Percentiles rank a stretch among this genome's conserved stretches.
Conservation (phyloP, 1,140 invertebrate species). For the Bombus cullumanus region DNA sequence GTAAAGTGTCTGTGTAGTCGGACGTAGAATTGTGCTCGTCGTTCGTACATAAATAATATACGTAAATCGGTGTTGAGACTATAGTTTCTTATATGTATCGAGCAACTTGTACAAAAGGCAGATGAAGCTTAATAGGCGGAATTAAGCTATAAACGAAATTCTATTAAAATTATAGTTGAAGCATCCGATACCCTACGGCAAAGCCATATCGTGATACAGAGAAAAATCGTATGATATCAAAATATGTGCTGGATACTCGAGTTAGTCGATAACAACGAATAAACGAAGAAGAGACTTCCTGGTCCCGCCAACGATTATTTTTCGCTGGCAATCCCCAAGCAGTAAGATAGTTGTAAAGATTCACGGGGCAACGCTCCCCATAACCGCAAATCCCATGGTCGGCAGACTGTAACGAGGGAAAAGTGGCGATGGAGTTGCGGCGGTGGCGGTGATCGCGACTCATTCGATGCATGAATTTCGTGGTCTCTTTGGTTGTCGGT, state of each 20-base stretch:
- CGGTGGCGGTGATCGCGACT: background rate
- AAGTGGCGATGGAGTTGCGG: background rate
- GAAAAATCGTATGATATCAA: background rate
- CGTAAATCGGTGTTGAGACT: background rate
- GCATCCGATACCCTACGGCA: background rate
- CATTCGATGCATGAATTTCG: background rate
- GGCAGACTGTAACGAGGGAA: background rate
- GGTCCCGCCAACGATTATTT: background rate
- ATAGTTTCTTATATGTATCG: background rate
- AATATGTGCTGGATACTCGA: too few species aligned
- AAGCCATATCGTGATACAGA: background rate
- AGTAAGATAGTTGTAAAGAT: too few species aligned
- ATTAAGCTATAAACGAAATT: background rate
- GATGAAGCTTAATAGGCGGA: background rate
- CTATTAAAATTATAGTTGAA: background rate
- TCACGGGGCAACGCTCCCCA: background rate
- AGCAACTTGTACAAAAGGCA: background rate
- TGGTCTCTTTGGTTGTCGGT: background rate
- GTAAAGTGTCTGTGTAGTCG: too few species aligned
- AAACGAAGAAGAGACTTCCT: background rate
- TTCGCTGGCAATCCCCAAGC: background rate
- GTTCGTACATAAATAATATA: background rate
- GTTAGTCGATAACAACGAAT: background rate
- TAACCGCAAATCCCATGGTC: background rate
- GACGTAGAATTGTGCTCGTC: background rate